A percentile compares a stretch with the other conserved stretches of the same genome.
phyloP scores from a whole-genome alignment of 1,140 invertebrate genomes.

The Drosophila lowei region DNA sequence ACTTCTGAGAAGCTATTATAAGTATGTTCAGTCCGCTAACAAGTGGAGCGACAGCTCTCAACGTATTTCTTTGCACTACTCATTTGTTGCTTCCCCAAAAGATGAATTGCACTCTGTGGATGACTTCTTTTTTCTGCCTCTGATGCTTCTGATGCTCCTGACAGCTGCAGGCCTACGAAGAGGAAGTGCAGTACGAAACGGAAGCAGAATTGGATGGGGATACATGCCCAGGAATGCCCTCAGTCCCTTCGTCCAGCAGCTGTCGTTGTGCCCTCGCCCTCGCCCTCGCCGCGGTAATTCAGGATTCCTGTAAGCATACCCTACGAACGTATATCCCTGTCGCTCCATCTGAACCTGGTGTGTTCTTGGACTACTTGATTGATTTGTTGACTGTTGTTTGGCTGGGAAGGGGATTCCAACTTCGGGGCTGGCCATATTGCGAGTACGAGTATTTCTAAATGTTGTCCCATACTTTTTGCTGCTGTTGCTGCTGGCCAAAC shows the following conservation, averaged over 20 bases:
- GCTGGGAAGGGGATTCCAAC: constrained; percentile 7
- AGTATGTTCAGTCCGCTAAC: too few relatives aligned
- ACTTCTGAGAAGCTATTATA: too few relatives aligned
- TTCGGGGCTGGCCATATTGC: constrained; percentile 21
- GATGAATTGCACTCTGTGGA: constrained; percentile 40
- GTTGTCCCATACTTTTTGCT: constrained; percentile 16
- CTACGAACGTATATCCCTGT: constrained; percentile 10
- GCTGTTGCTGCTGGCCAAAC: constrained; percentile 28
- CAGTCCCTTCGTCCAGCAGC: too few relatives aligned
- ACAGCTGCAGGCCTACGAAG: constrained; percentile 10
- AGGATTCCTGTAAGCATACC: too few relatives aligned
- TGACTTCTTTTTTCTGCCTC: constrained; percentile 7
- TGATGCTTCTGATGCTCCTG: constrained; percentile 19
- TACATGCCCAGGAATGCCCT: too few relatives aligned
- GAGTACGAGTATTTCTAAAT: constrained; percentile 41
- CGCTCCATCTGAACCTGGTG: constrained; percentile 1
- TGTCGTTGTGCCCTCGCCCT: too few relatives aligned
- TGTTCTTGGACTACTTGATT: constrained; percentile 36
- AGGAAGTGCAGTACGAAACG: too few relatives aligned
- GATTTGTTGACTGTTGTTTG: constrained; percentile 36
- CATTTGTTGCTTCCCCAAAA: constrained; percentile 35
- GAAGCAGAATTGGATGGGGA: too few relatives aligned
- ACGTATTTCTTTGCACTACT: constrained; percentile 8
- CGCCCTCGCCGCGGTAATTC: too few relatives aligned
- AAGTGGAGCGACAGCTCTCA: too few relatives aligned